Conservation (phyloP, 2,797 vertebrate species). For the Graptemys geographica region DNA sequence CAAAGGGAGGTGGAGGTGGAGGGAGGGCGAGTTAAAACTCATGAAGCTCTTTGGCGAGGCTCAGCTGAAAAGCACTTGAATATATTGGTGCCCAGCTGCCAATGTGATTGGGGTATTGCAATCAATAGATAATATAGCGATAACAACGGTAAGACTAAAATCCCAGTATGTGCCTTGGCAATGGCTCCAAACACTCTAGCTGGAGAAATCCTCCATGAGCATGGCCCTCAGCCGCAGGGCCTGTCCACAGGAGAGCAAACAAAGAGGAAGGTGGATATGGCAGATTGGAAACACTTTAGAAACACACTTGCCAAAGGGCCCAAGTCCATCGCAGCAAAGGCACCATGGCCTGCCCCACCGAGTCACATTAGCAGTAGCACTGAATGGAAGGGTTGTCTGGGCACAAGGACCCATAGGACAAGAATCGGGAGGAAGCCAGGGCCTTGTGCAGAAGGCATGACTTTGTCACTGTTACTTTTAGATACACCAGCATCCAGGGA, state of each 20-base stretch:
- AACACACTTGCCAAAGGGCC: not conserved
- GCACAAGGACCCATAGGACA: not conserved
- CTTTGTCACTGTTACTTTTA: not conserved
- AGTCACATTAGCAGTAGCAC: not conserved
- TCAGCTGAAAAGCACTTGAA: not conserved
- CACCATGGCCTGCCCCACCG: not conserved
- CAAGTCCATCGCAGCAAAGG: not conserved
- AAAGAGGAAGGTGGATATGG: too few relatives aligned
- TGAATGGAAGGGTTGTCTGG: not conserved
- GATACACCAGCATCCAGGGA: not conserved
- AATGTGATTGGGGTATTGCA: not conserved
- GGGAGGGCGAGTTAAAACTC: not conserved
- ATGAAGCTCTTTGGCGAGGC: not conserved
- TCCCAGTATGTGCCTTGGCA: not conserved
- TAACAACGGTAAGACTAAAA: not conserved
- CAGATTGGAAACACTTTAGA: not conserved
- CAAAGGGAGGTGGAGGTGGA: too few relatives aligned
- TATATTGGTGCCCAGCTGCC: not conserved
- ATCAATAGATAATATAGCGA: not conserved
- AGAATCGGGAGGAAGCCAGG: not conserved
- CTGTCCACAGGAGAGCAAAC: not conserved
- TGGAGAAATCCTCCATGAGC: not conserved
- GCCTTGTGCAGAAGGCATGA: not conserved
- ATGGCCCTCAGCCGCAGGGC: too few relatives aligned
- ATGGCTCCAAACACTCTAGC: not conserved